These are phyloP conservation scores for Platycercus adscitus DNA, from an alignment of 2,113 vertebrate genomes.

Conservation along the genomic window DNA sequence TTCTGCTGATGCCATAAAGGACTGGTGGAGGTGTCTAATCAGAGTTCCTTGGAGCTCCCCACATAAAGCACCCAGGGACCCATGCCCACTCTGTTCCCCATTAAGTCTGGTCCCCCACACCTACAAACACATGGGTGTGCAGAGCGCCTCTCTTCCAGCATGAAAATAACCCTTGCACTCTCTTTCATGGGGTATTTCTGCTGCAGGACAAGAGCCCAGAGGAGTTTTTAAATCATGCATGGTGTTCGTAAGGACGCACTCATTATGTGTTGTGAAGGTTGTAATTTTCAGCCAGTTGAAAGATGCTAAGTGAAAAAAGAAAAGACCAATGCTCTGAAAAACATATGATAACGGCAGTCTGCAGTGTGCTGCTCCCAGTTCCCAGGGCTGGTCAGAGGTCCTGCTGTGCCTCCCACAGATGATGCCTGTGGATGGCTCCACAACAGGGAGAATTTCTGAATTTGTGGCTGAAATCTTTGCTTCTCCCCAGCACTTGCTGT, in stretches of 20 bases:
- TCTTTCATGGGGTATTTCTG: neutral
- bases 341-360: neutral
- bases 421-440: neutral
- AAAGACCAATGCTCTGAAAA: neutral
- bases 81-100: accelerated
- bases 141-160: neutral
- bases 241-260: neutral
- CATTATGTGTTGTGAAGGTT: neutral
- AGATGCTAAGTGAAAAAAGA: neutral
- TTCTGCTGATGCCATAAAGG: neutral
- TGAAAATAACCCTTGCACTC: neutral
- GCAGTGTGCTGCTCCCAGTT: neutral
- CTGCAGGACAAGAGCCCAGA: neutral
- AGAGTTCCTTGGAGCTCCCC: accelerated
- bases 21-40: accelerated
- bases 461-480: neutral
- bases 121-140: neutral
- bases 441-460: neutral
- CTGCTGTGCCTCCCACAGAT: neutral
- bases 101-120: neutral
- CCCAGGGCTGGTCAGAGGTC: neutral
- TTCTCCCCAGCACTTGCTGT: neutral
- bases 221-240: neutral
- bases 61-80: neutral
- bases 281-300: neutral